Percentiles rank a stretch among this genome's conserved stretches.
These are phyloP conservation scores for Otolemur crassicaudatus DNA, from an alignment of 2,797 vertebrate species.

Conservation along the genomic window DNA sequence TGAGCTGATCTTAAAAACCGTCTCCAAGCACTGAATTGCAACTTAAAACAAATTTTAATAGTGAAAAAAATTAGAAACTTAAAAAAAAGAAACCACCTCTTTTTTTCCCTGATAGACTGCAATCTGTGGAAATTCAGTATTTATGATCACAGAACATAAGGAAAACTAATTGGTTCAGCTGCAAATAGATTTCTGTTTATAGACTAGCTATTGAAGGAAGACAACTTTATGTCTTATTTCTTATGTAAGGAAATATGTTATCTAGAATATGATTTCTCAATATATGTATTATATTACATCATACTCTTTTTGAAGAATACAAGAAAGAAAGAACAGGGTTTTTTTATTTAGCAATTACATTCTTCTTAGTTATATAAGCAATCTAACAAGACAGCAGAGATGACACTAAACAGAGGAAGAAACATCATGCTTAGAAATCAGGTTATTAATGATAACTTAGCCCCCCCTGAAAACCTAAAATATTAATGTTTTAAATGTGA, in stretches of 20 bases:
- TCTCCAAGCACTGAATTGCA: constrained; percentile 98
- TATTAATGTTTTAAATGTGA: background rate
- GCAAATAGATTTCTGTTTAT: constrained; percentile 68
- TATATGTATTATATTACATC: constrained; percentile 23
- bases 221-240: constrained; percentile 52
- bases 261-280: constrained; percentile 60
- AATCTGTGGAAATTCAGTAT: constrained; percentile 64
- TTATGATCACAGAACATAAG: constrained; percentile 68
- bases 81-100: constrained; percentile 20
- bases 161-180: constrained; percentile 68
- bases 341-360: no score
- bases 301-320: constrained; percentile 30
- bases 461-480: background rate
- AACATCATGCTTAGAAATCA: no score
- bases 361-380: no score
- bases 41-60: constrained; percentile 88
- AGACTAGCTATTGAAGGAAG: constrained; percentile 55
- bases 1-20: constrained; percentile 95
- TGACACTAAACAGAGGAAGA: no score
- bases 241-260: constrained; percentile 64
- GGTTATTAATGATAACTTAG: background rate
- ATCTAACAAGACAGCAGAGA: no score
- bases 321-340: constrained; percentile 6
- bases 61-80: constrained; percentile 61
- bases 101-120: background rate